A percentile compares a stretch with the other conserved stretches of the same genome.
These are phyloP conservation scores for Agrilus mali DNA, from an alignment of 2,888 invertebrate species.

Conservation along the genomic window DNA sequence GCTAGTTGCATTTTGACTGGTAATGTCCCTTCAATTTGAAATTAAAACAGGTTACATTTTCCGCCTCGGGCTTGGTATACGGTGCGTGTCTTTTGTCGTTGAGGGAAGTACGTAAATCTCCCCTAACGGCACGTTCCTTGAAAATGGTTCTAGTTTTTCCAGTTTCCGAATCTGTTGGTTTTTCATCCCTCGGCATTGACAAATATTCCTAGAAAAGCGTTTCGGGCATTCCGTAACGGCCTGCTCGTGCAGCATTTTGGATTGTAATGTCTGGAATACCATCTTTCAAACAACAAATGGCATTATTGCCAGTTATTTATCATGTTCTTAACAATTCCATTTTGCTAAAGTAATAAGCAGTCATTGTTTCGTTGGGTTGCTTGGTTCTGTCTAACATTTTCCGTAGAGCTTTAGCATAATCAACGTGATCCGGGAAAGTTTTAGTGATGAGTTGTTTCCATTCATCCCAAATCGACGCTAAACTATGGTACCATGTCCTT, in stretches of 20 bases:
- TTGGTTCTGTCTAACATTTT: conserved; percentile 6
- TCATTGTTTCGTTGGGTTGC: conserved; percentile 9
- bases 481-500: conserved; percentile 14
- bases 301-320: conserved; percentile 7
- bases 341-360: conserved; percentile 14
- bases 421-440: conserved; percentile 10
- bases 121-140: no score
- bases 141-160: no score
- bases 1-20: no score
- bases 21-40: no score
- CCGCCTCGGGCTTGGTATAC: no score
- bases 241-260: conserved; percentile 8
- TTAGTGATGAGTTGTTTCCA: conserved; percentile 12
- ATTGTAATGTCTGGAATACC: conserved; percentile 6
- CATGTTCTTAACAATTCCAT: conserved; percentile 12
- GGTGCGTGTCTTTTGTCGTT: no score
- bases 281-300: conserved; percentile 11
- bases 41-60: no score
- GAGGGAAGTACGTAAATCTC: no score
- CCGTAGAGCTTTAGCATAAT: no score
- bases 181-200: not conserved
- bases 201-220: conserved; percentile 5
- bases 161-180: no score
- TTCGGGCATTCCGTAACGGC: conserved; percentile 6
- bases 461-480: conserved; percentile 12